Conservation (phyloP, 2,888 invertebrate species). For the Agrochola lota region DNA sequence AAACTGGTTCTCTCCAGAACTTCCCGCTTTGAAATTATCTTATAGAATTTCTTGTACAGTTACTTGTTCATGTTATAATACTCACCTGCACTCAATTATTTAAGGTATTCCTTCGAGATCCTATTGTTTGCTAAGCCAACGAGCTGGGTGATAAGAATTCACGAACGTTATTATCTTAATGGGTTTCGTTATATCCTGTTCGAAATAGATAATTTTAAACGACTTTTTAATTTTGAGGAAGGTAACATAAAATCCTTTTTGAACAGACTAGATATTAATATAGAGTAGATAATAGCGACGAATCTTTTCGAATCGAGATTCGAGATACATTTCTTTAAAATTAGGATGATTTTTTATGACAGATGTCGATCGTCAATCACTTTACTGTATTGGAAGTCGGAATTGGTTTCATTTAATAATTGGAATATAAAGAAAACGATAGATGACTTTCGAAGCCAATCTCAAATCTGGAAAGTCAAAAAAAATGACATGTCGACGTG, state of each 20-base stretch:
- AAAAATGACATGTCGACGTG: background rate
- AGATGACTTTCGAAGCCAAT: background rate
- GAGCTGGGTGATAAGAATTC: slow-evolving; percentile 47
- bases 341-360: background rate
- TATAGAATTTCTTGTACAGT: slow-evolving; percentile 86
- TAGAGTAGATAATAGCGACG: background rate
- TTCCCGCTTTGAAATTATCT: slow-evolving; percentile 85
- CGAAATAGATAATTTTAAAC: slow-evolving; percentile 33
- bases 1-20: slow-evolving; percentile 84
- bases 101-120: slow-evolving; percentile 47
- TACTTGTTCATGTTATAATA: slow-evolving; percentile 69
- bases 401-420: slow-evolving; percentile 26
- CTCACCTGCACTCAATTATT: slow-evolving; percentile 65
- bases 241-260: slow-evolving; percentile 20
- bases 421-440: slow-evolving; percentile 26
- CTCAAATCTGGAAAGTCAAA: background rate
- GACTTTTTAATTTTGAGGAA: slow-evolving; percentile 21
- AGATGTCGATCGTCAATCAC: slow-evolving; percentile 24
- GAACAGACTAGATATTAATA: background rate
- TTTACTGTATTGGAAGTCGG: slow-evolving; percentile 15
- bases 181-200: slow-evolving; percentile 49
- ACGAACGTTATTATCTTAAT: slow-evolving; percentile 47
- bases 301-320: background rate
- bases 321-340: slow-evolving; percentile 7
- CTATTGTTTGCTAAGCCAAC: slow-evolving; percentile 40